phyloP scores from a whole-genome alignment of 2,888 invertebrate genomes.

The Charanyca ferruginea region DNA sequence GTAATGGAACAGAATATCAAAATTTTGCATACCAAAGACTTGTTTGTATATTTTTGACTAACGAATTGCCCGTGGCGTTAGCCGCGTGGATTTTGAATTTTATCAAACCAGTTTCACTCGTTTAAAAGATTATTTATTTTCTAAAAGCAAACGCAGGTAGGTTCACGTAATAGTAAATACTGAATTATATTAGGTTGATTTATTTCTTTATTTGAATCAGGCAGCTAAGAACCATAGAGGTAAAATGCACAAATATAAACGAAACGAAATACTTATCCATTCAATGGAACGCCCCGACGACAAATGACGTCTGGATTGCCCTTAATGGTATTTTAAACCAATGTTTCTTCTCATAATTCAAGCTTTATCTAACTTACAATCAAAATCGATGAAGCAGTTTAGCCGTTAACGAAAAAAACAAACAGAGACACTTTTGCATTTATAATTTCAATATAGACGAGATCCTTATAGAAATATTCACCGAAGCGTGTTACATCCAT shows the following conservation, averaged over 20 bases:
- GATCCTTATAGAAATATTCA: constrained; percentile 11
- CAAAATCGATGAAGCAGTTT: background rate
- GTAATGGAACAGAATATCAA: constrained; percentile 27
- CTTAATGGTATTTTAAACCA: too few relatives aligned
- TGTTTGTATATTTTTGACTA: constrained; percentile 6
- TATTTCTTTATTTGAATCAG: too few relatives aligned
- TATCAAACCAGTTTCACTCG: background rate
- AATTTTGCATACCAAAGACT: constrained; percentile 35
- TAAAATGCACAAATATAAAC: too few relatives aligned
- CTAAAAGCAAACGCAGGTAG: too few relatives aligned
- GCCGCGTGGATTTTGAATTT: background rate
- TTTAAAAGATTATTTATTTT: too few relatives aligned
- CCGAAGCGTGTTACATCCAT: constrained; percentile 21
- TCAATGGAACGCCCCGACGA: too few relatives aligned
- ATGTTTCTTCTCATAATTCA: background rate
- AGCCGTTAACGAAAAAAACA: background rate
- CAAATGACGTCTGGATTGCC: too few relatives aligned
- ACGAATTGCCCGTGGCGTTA: background rate
- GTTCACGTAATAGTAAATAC: too few relatives aligned
- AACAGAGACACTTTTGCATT: background rate
- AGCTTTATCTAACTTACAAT: background rate
- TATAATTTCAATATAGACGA: background rate
- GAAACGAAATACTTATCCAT: too few relatives aligned
- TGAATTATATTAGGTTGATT: too few relatives aligned
- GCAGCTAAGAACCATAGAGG: too few relatives aligned